Percentiles rank a stretch among this genome's conserved stretches.
phyloP scores from a whole-genome alignment of 2,888 invertebrate genomes.

The Ectropis crepuscularia region DNA sequence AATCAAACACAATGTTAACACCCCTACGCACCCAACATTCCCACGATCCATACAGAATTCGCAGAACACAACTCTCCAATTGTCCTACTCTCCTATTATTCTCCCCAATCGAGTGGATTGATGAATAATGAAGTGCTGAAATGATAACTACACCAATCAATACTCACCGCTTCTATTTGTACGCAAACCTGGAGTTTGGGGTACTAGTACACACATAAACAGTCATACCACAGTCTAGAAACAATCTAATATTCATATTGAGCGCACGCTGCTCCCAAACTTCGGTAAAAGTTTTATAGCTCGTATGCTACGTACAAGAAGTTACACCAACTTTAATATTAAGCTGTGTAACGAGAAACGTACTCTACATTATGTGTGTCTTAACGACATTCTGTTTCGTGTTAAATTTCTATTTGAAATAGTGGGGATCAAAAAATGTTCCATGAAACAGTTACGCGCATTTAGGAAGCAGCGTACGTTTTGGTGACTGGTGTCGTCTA shows the following conservation, averaged over 20 bases:
- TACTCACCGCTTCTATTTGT: conserved; percentile 52
- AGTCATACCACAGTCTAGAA: conserved; percentile 65
- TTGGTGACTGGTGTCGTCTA: conserved; percentile 43
- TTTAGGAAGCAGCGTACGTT: conserved; percentile 54
- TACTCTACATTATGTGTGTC: conserved; percentile 39
- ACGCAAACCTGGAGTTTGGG: conserved; percentile 43
- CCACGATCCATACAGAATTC: conserved; percentile 8
- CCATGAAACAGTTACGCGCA: conserved; percentile 35
- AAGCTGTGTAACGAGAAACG: conserved; percentile 42
- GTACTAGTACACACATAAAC: conserved; percentile 57
- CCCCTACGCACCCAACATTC: conserved; percentile 44
- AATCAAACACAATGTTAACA: conserved; percentile 89
- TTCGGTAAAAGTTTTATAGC: conserved; percentile 53
- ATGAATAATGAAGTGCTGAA: conserved; percentile 46
- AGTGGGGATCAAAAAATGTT: conserved; percentile 29
- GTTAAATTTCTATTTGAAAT: conserved; percentile 32
- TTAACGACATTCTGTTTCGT: conserved; percentile 24
- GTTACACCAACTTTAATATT: conserved; percentile 44
- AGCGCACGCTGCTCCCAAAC: conserved; percentile 58
- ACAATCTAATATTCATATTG: conserved; percentile 61
- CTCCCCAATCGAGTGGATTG: conserved; percentile 18
- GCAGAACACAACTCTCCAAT: conserved; percentile 59
- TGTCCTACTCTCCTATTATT: conserved; percentile 1
- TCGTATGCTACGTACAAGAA: conserved; percentile 43
- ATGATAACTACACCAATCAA: conserved; percentile 52